These are phyloP conservation scores for Nomada hirtipes DNA, from an alignment of 2,888 invertebrate genomes.

Conservation along the genomic window DNA sequence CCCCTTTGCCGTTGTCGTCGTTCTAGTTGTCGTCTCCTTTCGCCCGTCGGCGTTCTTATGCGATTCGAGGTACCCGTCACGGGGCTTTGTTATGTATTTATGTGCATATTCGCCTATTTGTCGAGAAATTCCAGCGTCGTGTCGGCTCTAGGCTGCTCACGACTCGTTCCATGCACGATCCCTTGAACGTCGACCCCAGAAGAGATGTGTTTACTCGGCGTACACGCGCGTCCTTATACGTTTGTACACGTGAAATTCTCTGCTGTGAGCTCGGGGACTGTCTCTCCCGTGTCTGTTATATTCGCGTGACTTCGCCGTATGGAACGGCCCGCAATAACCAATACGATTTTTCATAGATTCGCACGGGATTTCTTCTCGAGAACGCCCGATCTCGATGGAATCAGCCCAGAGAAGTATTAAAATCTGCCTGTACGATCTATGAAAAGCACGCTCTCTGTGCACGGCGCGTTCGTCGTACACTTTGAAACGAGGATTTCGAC, in stretches of 20 bases:
- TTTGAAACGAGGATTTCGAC: slow-evolving; percentile 13
- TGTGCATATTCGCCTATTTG: slow-evolving; percentile 80
- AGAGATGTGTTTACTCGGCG: slow-evolving; percentile 54
- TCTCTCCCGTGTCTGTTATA: slow-evolving; percentile 29
- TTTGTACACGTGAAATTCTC: slow-evolving; percentile 33
- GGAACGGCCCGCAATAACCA: slow-evolving; percentile 22
- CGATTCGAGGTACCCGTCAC: slow-evolving; percentile 67
- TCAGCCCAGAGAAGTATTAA: slow-evolving; percentile 12
- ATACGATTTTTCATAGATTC: slow-evolving; percentile 53
- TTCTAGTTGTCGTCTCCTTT: slow-evolving; percentile 52
- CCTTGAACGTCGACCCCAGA: slow-evolving; percentile 72
- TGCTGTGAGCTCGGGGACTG: slow-evolving; percentile 29
- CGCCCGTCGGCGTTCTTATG: slow-evolving; percentile 60
- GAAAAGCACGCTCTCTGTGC: slow-evolving; percentile 9
- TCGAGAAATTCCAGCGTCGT: slow-evolving; percentile 78
- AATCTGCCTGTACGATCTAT: slow-evolving; percentile 20
- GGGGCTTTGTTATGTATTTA: slow-evolving; percentile 78
- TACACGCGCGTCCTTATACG: slow-evolving; percentile 51
- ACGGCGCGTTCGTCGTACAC: background rate
- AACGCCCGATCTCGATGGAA: slow-evolving; percentile 33
- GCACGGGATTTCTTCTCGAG: slow-evolving; percentile 29
- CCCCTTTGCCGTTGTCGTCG: slow-evolving; percentile 32
- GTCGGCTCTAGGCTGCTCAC: slow-evolving; percentile 77
- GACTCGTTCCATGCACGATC: slow-evolving; percentile 75
- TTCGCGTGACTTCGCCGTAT: slow-evolving; percentile 38